Evolutionary conservation across 2,797 vertebrate species (phyloP), one percentile per base, ranked within the genome.

Genomic region (Danionella dracula): DNA sequence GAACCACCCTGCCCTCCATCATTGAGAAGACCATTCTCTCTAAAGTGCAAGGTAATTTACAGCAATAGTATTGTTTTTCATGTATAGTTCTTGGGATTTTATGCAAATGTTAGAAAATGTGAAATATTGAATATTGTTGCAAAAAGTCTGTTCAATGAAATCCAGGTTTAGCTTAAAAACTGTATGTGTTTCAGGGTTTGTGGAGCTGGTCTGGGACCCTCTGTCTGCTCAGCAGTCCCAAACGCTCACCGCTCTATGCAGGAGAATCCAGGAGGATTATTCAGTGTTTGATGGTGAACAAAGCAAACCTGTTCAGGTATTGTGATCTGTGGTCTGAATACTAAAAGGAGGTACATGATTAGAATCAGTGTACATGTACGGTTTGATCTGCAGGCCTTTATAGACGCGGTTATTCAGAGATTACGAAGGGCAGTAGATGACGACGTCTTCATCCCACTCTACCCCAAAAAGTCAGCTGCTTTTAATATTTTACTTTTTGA

Each of bases 361-460:
- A 8, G 15, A n/a, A n/a, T 29, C 20, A 37, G 19, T 29, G 9
- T 38, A n/a, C 27, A 27, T 10, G 5, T 51, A 3, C 16, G 9
- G 17, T 27, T 34, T 68, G 13, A 12, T 54, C 71, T 55, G 8
- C 75, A 98, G 94, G 82, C 83, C 16, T 89, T 98, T 64, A 38
- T 88, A 17, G 88, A 88, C 45, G 75, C 74, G 3, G 71, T 94
- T 77, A 76, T 84, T 71, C 61, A 76, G 72, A 88, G 90, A 77
- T 78, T 98, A 78, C 91, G 86, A 75, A 92, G 83, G 65, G 88
- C 90, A 49, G 81, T 94, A n/a, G 95, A 97, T 81, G 94, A 95
- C 73, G 93, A 98, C 51, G 82, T 96, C 57, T 98, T 94, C 83
- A 92, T 98, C 73, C 95, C 95, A 48, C 68, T 97, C 0, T 97